Evolutionary conservation across 2,113 vertebrate species (phyloP), one percentile per base, ranked within the genome.

Genomic region (Menidia beryllina): DNA sequence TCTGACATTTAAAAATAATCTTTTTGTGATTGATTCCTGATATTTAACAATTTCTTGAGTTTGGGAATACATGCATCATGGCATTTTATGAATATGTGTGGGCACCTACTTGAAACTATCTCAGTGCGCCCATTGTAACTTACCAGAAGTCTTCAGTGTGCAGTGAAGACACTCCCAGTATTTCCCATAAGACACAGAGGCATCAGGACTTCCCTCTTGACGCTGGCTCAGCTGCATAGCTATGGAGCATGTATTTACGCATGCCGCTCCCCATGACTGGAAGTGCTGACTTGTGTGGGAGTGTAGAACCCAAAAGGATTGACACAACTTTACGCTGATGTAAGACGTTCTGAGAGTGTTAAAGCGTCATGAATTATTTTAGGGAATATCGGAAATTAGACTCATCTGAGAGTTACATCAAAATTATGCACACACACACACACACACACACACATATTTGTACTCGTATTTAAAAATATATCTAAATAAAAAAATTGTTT

Each of bases 171-270:
- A 88, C 83, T 81, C 88, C 85, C 58, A 69, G 38, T 64, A 12
- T 66, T 62, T 72, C 62, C 8, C 65, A 62, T 20, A 21, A 51
- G 3, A 53, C 55, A 61, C 43, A 56, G 38, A 19, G 21, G 63
- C 23, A 25, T n/a, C 11, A 51, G 47, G 57, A 68, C 65, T 52
- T 51, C 55, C 68, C 48, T 55, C 10, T 39, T 67, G 38, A 69
- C 79, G 65, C 19, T 55, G 1, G 0, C 58, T 77, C 71, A 48
- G 58, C 61, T 72, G 75, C 87, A 88, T 90, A 90, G 85, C 91
- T 86, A 85, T 62, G 56, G 48, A 79, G 57, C 75, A 77, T 80
- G 79, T 87, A 83, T 78, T 81, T 79, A 74, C 5, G 21, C 34
- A 2, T 19, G 66, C 77, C 81, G 15, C 84, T 83, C 81, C 86